Conservation (phyloP, 64 coral and sea anemone species). For the Montipora capricornis region DNA sequence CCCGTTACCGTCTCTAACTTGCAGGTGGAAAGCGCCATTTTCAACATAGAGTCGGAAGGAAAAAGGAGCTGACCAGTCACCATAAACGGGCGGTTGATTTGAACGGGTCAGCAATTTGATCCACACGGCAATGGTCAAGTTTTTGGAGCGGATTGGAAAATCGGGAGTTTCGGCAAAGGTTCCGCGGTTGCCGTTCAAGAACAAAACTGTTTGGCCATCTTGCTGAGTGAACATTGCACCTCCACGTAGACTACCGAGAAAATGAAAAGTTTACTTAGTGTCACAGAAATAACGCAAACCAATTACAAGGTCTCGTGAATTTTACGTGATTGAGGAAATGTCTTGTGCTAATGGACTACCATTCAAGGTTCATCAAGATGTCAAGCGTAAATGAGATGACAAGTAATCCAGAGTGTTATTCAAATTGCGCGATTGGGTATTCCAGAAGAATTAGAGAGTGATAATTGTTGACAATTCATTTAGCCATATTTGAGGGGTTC, state of each 20-base stretch:
- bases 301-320: no score
- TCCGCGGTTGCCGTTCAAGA: neutral
- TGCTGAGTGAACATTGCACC: neutral
- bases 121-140: constrained; percentile 9
- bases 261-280: neutral
- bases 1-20: neutral
- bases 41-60: neutral
- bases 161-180: neutral
- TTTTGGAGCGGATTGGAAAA: neutral
- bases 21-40: neutral
- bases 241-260: neutral
- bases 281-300: no score
- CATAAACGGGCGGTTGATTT: neutral
- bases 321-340: no score
- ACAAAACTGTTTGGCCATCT: neutral
- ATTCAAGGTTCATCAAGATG: no score
- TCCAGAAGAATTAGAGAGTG: no score
- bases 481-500: no score
- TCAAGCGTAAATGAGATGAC: no score
- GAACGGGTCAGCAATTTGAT: neutral
- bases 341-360: no score
- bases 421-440: no score
- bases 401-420: no score
- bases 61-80: neutral
- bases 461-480: no score